Conservation (phyloP, 2,113 vertebrate species). For the Neodon shergylaensis region DNA sequence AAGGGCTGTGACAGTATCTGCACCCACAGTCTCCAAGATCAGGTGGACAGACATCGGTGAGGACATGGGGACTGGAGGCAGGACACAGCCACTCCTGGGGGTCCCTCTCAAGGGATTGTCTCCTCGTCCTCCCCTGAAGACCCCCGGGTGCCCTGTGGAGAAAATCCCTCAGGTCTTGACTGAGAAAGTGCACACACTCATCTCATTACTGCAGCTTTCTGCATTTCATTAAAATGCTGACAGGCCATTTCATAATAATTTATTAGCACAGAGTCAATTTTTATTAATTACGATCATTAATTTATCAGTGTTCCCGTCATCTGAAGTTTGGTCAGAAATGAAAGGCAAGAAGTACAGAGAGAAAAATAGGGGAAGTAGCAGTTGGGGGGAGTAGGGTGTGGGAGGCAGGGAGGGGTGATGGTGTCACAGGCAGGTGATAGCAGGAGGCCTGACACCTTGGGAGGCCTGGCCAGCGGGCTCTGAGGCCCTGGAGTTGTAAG, state of each 20-base stretch:
- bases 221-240: conserved; percentile 81
- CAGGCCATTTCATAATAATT: conserved; percentile 83
- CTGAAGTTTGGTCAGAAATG: conserved; percentile 80
- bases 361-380: conserved; percentile 55
- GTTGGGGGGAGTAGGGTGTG: not conserved
- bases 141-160: not conserved
- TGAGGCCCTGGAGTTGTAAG: too few relatives aligned
- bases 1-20: not conserved
- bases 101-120: not conserved
- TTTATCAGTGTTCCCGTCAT: conserved; percentile 82
- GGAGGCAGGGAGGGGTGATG: not conserved
- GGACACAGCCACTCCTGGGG: rapidly evolving
- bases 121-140: not conserved
- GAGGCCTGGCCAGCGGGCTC: not conserved
- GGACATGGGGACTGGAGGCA: too few relatives aligned
- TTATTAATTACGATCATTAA: conserved; percentile 83
- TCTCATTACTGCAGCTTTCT: conserved; percentile 78
- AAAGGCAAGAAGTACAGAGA: conserved; percentile 72
- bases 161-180: conserved; percentile 73
- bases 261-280: conserved; percentile 82
- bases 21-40: not conserved
- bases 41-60: not conserved
- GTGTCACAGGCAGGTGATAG: not conserved
- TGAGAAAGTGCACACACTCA: conserved; percentile 74
- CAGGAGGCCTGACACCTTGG: not conserved